phyloP scores from a whole-genome alignment of 2,797 vertebrate species.

The Poecilia wingei region DNA sequence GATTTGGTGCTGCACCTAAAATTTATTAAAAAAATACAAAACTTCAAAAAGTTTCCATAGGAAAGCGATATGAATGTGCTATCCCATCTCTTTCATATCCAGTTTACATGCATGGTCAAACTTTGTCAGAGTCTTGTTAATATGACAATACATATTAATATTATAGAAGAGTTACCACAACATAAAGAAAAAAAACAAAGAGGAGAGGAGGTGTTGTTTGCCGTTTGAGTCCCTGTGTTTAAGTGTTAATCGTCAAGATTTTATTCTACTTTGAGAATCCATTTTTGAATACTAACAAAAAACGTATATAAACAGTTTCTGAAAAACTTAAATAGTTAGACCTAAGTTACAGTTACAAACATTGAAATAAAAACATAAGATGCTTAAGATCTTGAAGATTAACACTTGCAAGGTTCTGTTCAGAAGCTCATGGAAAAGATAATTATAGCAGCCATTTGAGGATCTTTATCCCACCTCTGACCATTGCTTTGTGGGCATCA shows the following conservation, averaged over 20 bases:
- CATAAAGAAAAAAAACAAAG: conserved; percentile 6
- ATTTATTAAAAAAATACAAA: conserved; percentile 84
- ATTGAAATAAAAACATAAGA: background rate
- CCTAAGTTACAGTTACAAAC: background rate
- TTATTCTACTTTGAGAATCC: background rate
- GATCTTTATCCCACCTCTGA: conserved; percentile 50
- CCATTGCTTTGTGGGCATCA: conserved; percentile 34
- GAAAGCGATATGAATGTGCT: conserved; percentile 91
- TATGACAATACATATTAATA: conserved; percentile 53
- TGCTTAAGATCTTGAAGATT: conserved; percentile 44
- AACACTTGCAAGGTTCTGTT: conserved; percentile 62
- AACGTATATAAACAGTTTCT: background rate
- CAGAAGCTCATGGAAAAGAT: conserved; percentile 57
- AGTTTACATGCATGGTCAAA: conserved; percentile 69
- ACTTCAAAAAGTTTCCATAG: conserved; percentile 95
- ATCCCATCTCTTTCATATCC: conserved; percentile 87
- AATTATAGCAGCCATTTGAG: conserved; percentile 74
- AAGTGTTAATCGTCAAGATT: conserved; percentile 57
- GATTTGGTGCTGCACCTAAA: conserved; percentile 43
- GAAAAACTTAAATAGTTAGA: background rate
- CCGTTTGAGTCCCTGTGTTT: conserved; percentile 58
- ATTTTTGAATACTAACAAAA: background rate
- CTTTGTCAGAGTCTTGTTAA: conserved; percentile 38
- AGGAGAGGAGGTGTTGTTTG: conserved; percentile 57
- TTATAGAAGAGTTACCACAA: conserved; percentile 65